Evolutionary conservation across 2,888 invertebrate species (phyloP).

Genomic region (Thumatha senex): DNA sequence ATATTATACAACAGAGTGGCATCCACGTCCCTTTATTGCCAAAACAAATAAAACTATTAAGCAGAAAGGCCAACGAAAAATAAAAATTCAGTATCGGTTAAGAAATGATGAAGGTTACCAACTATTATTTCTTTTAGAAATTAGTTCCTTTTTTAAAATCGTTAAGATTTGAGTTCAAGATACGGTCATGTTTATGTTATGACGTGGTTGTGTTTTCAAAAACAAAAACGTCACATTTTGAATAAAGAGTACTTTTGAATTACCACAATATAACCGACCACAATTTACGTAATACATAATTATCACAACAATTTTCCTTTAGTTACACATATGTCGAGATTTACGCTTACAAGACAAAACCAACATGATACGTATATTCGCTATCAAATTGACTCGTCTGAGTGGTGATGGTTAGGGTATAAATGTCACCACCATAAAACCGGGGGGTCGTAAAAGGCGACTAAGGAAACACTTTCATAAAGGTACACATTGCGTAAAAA

Average conservation of each 20-base stretch:
- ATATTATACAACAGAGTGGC: too few relatives aligned
- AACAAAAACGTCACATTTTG: constrained; percentile 1
- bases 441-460: too few relatives aligned
- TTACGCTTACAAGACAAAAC: constrained; percentile 1
- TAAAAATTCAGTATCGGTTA: too few relatives aligned
- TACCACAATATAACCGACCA: constrained; percentile 9
- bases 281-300: constrained; percentile 4
- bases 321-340: background rate
- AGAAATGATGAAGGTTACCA: too few relatives aligned
- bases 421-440: too few relatives aligned
- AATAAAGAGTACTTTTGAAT: background rate
- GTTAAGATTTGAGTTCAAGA: too few relatives aligned
- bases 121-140: too few relatives aligned
- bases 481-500: constrained; percentile 25
- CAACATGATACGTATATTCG: background rate
- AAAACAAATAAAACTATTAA: too few relatives aligned
- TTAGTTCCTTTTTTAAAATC: background rate
- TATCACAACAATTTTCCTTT: constrained; percentile 15
- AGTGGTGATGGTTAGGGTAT: background rate
- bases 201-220: background rate
- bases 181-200: too few relatives aligned
- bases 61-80: too few relatives aligned
- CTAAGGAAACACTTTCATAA: constrained; percentile 34
- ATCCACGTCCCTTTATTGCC: too few relatives aligned
- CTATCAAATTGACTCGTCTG: constrained; percentile 26